Conservation (phyloP, 2,888 invertebrate species). For the Catocala sponsa region DNA sequence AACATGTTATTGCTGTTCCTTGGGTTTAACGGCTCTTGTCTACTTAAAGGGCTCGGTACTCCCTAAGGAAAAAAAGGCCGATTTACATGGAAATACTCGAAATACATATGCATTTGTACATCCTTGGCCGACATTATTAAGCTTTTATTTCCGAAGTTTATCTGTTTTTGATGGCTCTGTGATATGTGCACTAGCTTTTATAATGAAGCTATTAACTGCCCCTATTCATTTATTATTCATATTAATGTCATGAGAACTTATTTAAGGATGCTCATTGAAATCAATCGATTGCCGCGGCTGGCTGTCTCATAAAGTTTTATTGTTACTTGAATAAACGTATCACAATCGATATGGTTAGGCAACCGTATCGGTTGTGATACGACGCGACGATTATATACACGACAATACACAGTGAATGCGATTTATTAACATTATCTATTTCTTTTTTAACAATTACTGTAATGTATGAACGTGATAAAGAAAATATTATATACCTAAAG, state of each 20-base stretch:
- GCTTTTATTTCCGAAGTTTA: slow-evolving; percentile 9
- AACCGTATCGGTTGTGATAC: not conserved
- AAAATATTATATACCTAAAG: too few species aligned
- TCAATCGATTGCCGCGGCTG: slow-evolving; percentile 2
- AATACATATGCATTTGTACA: slow-evolving; percentile 2
- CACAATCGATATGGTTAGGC: not conserved
- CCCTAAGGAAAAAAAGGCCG: too few species aligned
- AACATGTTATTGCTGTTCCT: too few species aligned
- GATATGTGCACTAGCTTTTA: slow-evolving; percentile 11
- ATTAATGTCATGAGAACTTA: not conserved
- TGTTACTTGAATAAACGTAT: not conserved
- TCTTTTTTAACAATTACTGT: too few species aligned
- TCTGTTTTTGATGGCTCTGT: slow-evolving; percentile 19
- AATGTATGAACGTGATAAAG: too few species aligned
- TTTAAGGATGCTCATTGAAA: slow-evolving; percentile 6
- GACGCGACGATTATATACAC: too few species aligned
- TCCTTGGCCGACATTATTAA: slow-evolving; percentile 1
- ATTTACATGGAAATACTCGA: too few species aligned
- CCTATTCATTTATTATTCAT: slow-evolving; percentile 15
- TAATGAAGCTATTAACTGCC: slow-evolving; percentile 28
- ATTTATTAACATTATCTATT: too few species aligned
- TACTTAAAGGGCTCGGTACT: too few species aligned
- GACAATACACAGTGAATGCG: too few species aligned
- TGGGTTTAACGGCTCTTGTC: too few species aligned
- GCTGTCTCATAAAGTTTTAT: slow-evolving; percentile 7